Percentiles rank a stretch among this genome's conserved stretches.
These are phyloP conservation scores for Syngnathus scovelli DNA, from an alignment of 2,113 vertebrate genomes.

Conservation along the genomic window DNA sequence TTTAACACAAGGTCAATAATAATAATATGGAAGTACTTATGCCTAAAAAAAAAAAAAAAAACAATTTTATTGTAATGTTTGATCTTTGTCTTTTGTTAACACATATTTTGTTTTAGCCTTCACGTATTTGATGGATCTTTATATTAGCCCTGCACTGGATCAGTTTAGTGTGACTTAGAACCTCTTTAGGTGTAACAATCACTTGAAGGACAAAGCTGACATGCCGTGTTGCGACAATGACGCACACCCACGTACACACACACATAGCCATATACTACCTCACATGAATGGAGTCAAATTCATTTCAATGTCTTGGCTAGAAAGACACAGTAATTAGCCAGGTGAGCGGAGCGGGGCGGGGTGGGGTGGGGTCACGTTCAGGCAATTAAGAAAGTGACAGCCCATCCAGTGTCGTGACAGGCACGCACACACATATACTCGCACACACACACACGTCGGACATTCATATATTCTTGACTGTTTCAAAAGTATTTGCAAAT, in stretches of 20 bases:
- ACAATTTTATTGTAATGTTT: neutral
- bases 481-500: conserved; percentile 9
- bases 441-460: neutral
- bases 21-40: too few relatives aligned
- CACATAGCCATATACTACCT: neutral
- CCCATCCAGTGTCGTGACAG: conserved; percentile 46
- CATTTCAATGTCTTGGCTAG: conserved; percentile 48
- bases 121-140: neutral
- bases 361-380: conserved; percentile 57
- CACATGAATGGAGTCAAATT: conserved; percentile 45
- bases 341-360: conserved; percentile 53
- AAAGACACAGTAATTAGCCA: conserved; percentile 68
- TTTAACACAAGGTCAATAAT: conserved; percentile 4
- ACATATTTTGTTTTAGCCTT: neutral
- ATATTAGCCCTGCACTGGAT: neutral
- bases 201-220: conserved; percentile 50
- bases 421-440: conserved; percentile 16
- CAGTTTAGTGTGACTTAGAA: neutral
- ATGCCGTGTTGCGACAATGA: conserved; percentile 44
- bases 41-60: too few relatives aligned
- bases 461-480: conserved; percentile 11
- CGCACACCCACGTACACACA: conserved; percentile 10
- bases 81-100: neutral
- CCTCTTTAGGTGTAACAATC: conserved; percentile 22
- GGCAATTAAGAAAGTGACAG: conserved; percentile 70